Base-by-base conservation (phyloP, 2,113 vertebrate species). In the Cisticola juncidis region DNA sequence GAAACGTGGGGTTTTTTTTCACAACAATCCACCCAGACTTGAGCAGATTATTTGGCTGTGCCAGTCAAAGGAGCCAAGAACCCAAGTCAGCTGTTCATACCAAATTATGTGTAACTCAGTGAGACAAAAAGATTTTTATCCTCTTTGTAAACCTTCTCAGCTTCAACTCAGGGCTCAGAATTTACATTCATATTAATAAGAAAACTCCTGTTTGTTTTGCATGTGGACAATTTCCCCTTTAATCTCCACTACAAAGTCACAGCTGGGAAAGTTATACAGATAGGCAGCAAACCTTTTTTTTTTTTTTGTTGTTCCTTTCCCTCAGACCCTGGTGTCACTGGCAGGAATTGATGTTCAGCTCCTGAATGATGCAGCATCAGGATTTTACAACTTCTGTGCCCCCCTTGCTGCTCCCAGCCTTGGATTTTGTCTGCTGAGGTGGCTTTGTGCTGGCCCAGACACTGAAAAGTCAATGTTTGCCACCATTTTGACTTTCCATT, bases 211-310 rank as follows among this genome's bases (percentile, higher is more conserved):
- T 62, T 91, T 88, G 17, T 36, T 92, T 93, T 77, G 54, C 33
- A 56, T 36, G 73, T 19, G 64, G 81, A 62, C 51, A 51, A 86
- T 88, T 90, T 90, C 62, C 64, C 85, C 44, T 74, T 91, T 58
- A 54, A 91, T 88, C 33, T 78, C 74, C 22, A 33, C 72, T 51
- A 66, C 44, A 50, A 25, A 72, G 19, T 58, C 48, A 36, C 84
- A 80, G 57, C 28, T 94, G 81, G 66, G 42, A 82, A 90, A 85
- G 40, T 64, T 38, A 53, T 1, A 56, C 1, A 50, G 42, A 23
- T 50, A 82, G 42, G 29, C 45, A 85, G 50, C 19, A 62, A 92
- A 42, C 21, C 11, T 20, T 76, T 86, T 29, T 74, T 74, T 50
- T 22, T 42, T 58, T 62, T 9, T 38, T 38, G 38, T 38, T 38